Evolutionary conservation across 2,797 vertebrate genomes (phyloP).

Genomic region (Pangasius djambal): DNA sequence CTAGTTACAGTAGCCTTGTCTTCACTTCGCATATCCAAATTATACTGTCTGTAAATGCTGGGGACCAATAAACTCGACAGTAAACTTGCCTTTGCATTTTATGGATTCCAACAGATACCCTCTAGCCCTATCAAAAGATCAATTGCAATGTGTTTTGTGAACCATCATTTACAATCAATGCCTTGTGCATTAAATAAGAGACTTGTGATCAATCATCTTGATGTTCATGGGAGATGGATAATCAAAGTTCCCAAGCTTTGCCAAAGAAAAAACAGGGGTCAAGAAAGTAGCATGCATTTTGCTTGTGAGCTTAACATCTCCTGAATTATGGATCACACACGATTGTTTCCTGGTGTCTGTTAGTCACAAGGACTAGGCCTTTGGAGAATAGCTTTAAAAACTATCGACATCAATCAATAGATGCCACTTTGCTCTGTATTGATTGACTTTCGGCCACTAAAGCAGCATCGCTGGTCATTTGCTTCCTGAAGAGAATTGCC

Average conservation of each 20-base stretch:
- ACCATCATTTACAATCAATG: conserved; percentile 29
- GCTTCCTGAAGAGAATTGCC: conserved; percentile 22
- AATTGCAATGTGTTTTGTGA: conserved; percentile 14
- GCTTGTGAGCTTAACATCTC: conserved; percentile 57
- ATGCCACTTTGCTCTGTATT: conserved; percentile 68
- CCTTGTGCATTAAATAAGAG: conserved; percentile 17
- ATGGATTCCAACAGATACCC: neutral
- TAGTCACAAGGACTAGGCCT: conserved; percentile 67
- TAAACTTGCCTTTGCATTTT: neutral
- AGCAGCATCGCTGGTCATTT: conserved; percentile 51
- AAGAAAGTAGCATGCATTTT: conserved; percentile 59
- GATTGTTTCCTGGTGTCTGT: conserved; percentile 72
- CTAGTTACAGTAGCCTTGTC: neutral
- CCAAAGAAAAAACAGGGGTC: neutral
- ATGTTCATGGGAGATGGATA: conserved; percentile 28
- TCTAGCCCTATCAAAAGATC: conserved; percentile 9
- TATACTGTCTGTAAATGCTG: neutral
- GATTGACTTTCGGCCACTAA: conserved; percentile 69
- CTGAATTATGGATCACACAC: conserved; percentile 76
- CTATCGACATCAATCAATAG: conserved; percentile 67
- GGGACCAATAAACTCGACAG: neutral
- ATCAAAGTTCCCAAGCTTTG: conserved; percentile 32
- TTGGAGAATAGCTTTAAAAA: conserved; percentile 71
- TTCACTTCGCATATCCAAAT: neutral
- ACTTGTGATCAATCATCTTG: conserved; percentile 31